phyloP scores from a whole-genome alignment of 2,113 vertebrate genomes.

The Saimiri boliviensis region DNA sequence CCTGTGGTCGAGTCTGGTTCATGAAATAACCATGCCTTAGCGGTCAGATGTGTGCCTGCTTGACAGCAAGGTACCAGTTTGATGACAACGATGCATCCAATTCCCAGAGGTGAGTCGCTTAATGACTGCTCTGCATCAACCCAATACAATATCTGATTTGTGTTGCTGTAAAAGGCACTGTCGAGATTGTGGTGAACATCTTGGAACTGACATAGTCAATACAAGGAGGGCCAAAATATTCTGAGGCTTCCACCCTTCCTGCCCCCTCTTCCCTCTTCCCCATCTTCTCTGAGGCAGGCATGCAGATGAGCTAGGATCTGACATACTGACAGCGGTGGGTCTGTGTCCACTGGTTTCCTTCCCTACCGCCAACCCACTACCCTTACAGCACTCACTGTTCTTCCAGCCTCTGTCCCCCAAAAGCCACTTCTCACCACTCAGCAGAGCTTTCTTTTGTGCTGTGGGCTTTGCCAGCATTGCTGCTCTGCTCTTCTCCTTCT shows the following conservation, averaged over 20 bases:
- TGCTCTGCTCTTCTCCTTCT: background rate
- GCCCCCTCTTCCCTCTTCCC: background rate
- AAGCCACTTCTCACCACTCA: background rate
- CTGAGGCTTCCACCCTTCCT: background rate
- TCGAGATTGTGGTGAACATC: background rate
- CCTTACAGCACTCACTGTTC: too few species aligned
- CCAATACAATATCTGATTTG: slow-evolving; percentile 42
- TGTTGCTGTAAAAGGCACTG: background rate
- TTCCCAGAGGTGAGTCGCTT: background rate
- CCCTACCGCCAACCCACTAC: fast-evolving
- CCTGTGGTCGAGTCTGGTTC: background rate
- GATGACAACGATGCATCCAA: background rate
- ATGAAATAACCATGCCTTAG: background rate
- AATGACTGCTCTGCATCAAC: background rate
- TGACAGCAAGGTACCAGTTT: slow-evolving; percentile 34
- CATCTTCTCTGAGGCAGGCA: background rate
- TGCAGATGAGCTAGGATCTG: background rate
- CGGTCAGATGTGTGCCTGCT: background rate
- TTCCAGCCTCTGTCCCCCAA: background rate
- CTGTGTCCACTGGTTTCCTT: background rate
- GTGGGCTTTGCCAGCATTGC: background rate
- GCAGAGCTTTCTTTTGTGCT: background rate
- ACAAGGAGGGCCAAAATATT: background rate
- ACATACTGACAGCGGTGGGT: background rate
- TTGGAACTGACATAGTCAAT: background rate